Evolutionary conservation across 2,888 invertebrate species (phyloP).

Genomic region (Mythimna vitellina): DNA sequence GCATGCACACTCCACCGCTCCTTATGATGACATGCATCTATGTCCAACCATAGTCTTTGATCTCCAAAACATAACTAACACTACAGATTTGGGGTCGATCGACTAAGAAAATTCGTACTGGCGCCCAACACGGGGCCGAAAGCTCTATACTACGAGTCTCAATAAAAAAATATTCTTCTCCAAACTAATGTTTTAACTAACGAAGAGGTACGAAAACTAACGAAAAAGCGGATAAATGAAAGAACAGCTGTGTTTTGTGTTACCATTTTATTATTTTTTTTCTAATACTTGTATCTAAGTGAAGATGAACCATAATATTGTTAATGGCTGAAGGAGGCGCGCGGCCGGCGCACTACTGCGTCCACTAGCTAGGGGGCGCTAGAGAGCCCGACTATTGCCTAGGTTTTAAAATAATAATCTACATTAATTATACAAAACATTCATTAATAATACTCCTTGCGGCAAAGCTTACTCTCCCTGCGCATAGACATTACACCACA

Average conservation of each 20-base stretch:
- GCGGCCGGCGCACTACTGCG: constrained; percentile 83
- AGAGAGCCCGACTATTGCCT: constrained; percentile 75
- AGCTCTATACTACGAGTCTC: constrained; percentile 79
- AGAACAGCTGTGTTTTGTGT: constrained; percentile 87
- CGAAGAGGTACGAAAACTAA: constrained; percentile 80
- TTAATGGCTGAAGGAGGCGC: constrained; percentile 85
- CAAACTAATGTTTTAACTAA: constrained; percentile 69
- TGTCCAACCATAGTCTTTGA: constrained; percentile 69
- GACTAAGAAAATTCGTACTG: constrained; percentile 72
- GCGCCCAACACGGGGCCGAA: constrained; percentile 82
- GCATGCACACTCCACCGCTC: constrained; percentile 84
- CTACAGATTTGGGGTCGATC: constrained; percentile 67
- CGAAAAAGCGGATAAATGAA: constrained; percentile 88
- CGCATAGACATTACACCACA: constrained; percentile 73
- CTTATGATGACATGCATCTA: constrained; percentile 85
- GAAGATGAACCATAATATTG: constrained; percentile 88
- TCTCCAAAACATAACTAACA: constrained; percentile 65
- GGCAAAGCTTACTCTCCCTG: constrained; percentile 78
- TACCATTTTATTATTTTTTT: constrained; percentile 84
- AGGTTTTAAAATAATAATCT: constrained; percentile 74
- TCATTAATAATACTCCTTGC: constrained; percentile 76
- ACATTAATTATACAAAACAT: constrained; percentile 81
- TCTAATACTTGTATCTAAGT: constrained; percentile 87
- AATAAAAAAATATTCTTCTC: constrained; percentile 73
- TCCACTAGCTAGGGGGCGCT: constrained; percentile 80